Conservation (phyloP, 2,797 vertebrate genomes). For the Tarsius wallacei region DNA sequence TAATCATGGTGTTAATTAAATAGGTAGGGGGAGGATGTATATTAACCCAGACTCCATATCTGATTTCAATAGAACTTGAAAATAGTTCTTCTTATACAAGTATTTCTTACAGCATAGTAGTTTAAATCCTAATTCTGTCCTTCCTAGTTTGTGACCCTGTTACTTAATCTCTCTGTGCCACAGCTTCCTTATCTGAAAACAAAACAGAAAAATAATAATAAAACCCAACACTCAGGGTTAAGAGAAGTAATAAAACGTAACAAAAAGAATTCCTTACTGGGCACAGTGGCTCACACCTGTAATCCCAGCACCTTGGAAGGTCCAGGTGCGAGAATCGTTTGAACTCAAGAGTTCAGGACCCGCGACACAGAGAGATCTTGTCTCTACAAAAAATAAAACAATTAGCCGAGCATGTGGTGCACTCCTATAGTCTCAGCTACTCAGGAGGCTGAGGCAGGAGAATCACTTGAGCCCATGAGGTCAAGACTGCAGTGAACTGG, state of each 20-base stretch:
- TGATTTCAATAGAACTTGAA: conserved; percentile 2
- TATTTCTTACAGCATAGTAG: not conserved
- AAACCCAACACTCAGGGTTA: not conserved
- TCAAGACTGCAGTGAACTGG: no score
- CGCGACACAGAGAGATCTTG: no score
- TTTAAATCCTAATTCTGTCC: not conserved
- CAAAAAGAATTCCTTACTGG: not conserved
- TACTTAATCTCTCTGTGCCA: not conserved
- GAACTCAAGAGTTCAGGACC: no score
- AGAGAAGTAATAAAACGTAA: conserved; percentile 16
- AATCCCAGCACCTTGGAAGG: no score
- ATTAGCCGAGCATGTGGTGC: no score
- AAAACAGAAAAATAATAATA: not conserved
- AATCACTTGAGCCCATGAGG: no score
- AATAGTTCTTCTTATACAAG: not conserved
- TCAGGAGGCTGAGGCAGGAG: no score
- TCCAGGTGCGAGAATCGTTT: no score
- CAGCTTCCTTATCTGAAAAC: not conserved
- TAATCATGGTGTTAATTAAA: not conserved
- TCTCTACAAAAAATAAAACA: no score
- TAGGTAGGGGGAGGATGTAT: not conserved
- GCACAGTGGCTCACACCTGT: no score
- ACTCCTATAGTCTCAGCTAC: no score
- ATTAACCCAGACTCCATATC: not conserved
- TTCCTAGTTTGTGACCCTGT: not conserved